Evolutionary conservation across 1,140 invertebrate genomes (phyloP).

Genomic region (Drosophila sp.): DNA sequence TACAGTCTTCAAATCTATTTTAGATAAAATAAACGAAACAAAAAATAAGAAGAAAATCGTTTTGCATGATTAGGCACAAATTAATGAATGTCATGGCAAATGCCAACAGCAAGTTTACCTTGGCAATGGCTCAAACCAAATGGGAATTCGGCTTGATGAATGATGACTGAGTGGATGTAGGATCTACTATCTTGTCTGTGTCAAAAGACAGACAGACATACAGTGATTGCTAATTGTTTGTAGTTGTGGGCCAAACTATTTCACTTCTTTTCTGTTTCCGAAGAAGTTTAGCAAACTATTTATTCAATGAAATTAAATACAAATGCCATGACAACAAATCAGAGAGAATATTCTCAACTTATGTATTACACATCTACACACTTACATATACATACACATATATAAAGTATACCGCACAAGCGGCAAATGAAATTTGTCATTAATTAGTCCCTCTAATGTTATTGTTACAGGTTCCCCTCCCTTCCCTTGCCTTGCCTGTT

Average conservation of each 20-base stretch:
- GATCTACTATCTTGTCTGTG: slow-evolving; percentile 1
- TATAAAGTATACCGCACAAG: not conserved
- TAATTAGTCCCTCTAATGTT: slow-evolving; percentile 20
- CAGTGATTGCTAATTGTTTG: slow-evolving; percentile 17
- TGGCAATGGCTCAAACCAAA: slow-evolving; percentile 15
- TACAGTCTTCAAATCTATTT: slow-evolving; percentile 3
- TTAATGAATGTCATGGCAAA: slow-evolving; percentile 22
- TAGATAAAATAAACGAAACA: slow-evolving; percentile 6
- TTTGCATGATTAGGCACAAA: slow-evolving; percentile 23
- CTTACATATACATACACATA: not conserved
- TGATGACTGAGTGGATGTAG: slow-evolving; percentile 14
- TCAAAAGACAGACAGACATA: not conserved
- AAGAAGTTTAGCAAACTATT: not conserved
- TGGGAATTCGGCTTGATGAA: slow-evolving; percentile 10
- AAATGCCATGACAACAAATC: slow-evolving; percentile 3
- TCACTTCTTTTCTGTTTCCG: slow-evolving; percentile 2
- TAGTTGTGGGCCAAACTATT: slow-evolving; percentile 14
- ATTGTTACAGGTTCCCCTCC: not conserved
- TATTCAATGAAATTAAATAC: not conserved
- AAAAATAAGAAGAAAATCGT: not conserved
- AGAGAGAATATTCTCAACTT: not conserved
- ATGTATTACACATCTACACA: not conserved
- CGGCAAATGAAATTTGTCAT: slow-evolving; percentile 16
- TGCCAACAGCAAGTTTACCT: slow-evolving; percentile 20
- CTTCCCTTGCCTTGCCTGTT: not conserved